Evolutionary conservation across 2,888 invertebrate genomes (phyloP).

Genomic region (Rotaria magnacalcarata): DNA sequence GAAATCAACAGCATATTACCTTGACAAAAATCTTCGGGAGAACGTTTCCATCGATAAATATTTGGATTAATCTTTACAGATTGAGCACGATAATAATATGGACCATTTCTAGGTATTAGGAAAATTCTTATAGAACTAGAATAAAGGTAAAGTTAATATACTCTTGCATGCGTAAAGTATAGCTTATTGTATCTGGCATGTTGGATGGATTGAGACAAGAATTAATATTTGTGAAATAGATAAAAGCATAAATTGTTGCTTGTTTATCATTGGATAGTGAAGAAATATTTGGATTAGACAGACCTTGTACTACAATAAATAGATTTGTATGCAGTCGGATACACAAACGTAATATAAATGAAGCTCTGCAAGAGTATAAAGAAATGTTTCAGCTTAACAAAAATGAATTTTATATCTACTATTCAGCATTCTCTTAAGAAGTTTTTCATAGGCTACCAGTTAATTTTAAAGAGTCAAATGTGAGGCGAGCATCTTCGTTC

Average conservation of each 20-base stretch:
- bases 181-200: neutral
- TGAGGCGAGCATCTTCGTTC: too few relatives aligned
- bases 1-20: neutral
- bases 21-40: slow-evolving; percentile 42
- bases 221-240: neutral
- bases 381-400: too few relatives aligned
- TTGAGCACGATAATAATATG: neutral
- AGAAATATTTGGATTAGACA: neutral
- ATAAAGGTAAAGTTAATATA: neutral
- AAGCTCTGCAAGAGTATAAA: too few relatives aligned
- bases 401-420: too few relatives aligned
- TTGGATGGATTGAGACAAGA: neutral
- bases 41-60: slow-evolving; percentile 38
- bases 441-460: too few relatives aligned
- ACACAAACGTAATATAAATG: too few relatives aligned
- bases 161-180: neutral
- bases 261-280: neutral
- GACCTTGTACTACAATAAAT: neutral
- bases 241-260: neutral
- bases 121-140: too few relatives aligned
- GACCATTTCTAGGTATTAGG: neutral
- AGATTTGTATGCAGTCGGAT: too few relatives aligned
- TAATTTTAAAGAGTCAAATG: too few relatives aligned
- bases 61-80: neutral
- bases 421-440: too few relatives aligned